phyloP scores from a whole-genome alignment of 2,888 invertebrate genomes.

The Amblyjoppa fuscipennis region DNA sequence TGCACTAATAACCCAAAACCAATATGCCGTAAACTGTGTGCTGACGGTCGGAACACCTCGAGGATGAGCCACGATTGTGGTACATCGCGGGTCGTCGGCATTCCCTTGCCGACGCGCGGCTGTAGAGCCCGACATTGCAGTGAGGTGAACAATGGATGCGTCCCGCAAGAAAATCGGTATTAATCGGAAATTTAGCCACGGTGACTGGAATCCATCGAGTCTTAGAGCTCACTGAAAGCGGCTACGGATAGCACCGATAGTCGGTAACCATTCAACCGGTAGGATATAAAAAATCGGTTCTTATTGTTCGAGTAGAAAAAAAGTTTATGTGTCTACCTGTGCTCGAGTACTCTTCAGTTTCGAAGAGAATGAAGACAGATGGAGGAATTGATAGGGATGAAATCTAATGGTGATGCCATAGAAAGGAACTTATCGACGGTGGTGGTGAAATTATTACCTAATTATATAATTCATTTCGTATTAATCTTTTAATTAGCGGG shows the following conservation, averaged over 20 bases:
- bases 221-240: constrained; percentile 5
- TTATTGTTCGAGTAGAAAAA: not conserved
- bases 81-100: constrained; percentile 51
- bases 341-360: not conserved
- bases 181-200: constrained; percentile 55
- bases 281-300: not conserved
- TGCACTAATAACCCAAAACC: constrained; percentile 80
- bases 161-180: constrained; percentile 55
- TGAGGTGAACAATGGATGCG: constrained; percentile 59
- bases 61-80: constrained; percentile 56
- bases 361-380: not conserved
- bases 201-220: not conserved
- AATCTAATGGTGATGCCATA: no score
- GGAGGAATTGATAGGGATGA: not conserved
- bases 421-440: no score
- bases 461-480: no score
- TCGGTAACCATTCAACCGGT: not conserved
- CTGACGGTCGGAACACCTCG: constrained; percentile 67
- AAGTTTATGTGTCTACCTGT: not conserved
- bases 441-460: no score
- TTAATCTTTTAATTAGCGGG: no score
- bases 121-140: constrained; percentile 1
- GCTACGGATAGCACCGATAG: not conserved
- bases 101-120: constrained; percentile 39
- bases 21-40: constrained; percentile 76